These are phyloP conservation scores for Crossocerus cetratus DNA, from an alignment of 2,888 invertebrate species.

Conservation along the genomic window DNA sequence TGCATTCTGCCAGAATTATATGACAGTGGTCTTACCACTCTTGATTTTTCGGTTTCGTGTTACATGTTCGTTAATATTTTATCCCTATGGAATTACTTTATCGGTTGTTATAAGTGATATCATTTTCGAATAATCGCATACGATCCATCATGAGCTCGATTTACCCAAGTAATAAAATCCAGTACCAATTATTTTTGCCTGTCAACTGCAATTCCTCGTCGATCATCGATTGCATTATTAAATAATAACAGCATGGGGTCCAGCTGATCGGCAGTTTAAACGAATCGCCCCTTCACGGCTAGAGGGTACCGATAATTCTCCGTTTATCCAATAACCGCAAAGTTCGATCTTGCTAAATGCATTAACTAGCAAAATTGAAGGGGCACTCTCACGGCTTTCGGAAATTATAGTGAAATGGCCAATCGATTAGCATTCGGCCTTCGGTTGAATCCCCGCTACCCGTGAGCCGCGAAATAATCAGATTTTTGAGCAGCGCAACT, in stretches of 20 bases:
- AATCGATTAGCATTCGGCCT: too few relatives aligned
- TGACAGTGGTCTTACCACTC: too few relatives aligned
- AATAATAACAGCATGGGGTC: not conserved
- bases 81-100: too few relatives aligned
- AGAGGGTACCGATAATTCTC: not conserved
- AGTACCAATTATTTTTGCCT: not conserved
- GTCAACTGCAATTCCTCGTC: conserved; percentile 1
- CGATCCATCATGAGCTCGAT: not conserved
- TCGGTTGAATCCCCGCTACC: too few relatives aligned
- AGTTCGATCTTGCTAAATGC: not conserved
- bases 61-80: too few relatives aligned
- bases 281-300: not conserved
- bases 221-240: not conserved
- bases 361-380: not conserved
- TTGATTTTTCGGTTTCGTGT: too few relatives aligned
- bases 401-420: too few relatives aligned
- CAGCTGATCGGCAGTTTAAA: conserved; percentile 1
- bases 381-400: too few relatives aligned
- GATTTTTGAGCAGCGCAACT: too few relatives aligned
- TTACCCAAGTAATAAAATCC: not conserved
- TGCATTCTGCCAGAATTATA: too few relatives aligned
- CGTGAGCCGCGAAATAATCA: too few relatives aligned
- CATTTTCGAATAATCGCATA: not conserved
- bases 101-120: too few relatives aligned
- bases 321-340: not conserved